Evolutionary conservation across 2,888 invertebrate genomes (phyloP), one percentile per base, ranked within the genome.

Genomic region (Dryadula phaetusa): DNA sequence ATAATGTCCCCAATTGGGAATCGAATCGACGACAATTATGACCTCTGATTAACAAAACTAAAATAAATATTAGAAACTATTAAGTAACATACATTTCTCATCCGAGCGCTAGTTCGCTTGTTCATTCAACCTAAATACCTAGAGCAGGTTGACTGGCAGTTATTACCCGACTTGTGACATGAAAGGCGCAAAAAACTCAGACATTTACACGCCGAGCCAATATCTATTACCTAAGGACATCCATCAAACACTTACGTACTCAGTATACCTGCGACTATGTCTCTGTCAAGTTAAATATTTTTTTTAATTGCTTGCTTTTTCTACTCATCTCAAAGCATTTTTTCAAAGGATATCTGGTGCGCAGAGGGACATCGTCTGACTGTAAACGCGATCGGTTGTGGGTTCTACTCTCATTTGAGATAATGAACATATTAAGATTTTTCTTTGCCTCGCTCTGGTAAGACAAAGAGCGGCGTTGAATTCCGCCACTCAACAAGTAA

Each of bases 81-180:
- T 49, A 37, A 47, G 20, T n/a, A 58, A 42, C n/a, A 47, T 6
- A 56, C 32, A 40, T 67, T 44, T 58, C 52, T 25, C 49, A 28
- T 62, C 47, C 3, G 34, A 20, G 25, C 56, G 46, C 54, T 61
- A 52, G 64, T 58, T 67, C 56, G 53, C 44, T 52, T 67, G 65
- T 70, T 58, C 65, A 61, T 56, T 67, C 65, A 63, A 70, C 70
- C 70, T 70, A 60, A 67, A 70, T 70, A 70, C 62, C 46, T 64
- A 40, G n/a, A 62, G 56, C 42, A 4, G 44, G 14, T 60, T 60
- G 65, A 64, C 62, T 66, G 64, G 54, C 71, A 67, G 62, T 65
- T 72, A 70, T 70, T 63, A 66, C 46, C 62, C 61, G 68, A 63
- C 37, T 42, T 65, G 53, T 47, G 68, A 61, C 66, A 58, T 40